These are phyloP conservation scores for Caradrina kadenii DNA, from an alignment of 2,888 invertebrate genomes.

Conservation along the genomic window DNA sequence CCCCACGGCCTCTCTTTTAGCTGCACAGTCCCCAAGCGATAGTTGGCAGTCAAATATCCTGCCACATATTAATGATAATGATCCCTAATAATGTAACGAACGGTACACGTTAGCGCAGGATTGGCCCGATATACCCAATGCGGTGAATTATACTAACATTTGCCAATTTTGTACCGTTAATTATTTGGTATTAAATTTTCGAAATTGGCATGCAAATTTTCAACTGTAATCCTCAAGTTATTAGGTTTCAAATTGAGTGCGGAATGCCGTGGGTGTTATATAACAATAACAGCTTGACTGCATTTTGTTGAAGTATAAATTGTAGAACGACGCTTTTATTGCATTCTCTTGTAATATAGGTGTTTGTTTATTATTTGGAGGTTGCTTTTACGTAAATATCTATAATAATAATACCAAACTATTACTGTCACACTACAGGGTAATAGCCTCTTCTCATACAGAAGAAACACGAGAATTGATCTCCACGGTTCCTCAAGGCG, in stretches of 20 bases:
- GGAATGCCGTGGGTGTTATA: slow-evolving; percentile 32
- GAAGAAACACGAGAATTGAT: too few relatives aligned
- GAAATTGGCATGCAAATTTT: slow-evolving; percentile 35
- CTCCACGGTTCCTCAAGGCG: too few relatives aligned
- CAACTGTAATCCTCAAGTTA: slow-evolving; percentile 39
- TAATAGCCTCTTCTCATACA: too few relatives aligned
- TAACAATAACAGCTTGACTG: slow-evolving; percentile 51
- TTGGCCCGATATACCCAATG: slow-evolving; percentile 60
- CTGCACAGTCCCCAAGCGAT: slow-evolving; percentile 39
- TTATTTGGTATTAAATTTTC: slow-evolving; percentile 60
- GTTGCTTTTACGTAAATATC: slow-evolving; percentile 5
- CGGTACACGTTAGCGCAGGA: slow-evolving; percentile 43
- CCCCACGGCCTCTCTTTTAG: slow-evolving; percentile 25
- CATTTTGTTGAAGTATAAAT: slow-evolving; percentile 58
- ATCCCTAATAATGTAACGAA: slow-evolving; percentile 56
- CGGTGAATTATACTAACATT: slow-evolving; percentile 62
- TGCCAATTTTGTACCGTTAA: slow-evolving; percentile 58
- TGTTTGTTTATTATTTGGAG: slow-evolving; percentile 49
- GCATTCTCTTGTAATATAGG: slow-evolving; percentile 48
- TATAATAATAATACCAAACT: too few relatives aligned
- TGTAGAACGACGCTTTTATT: slow-evolving; percentile 56
- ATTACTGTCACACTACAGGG: too few relatives aligned
- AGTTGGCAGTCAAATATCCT: slow-evolving; percentile 59
- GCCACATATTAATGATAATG: slow-evolving; percentile 56
- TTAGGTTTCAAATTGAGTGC: slow-evolving; percentile 54